Base-by-base conservation (phyloP, 1,140 invertebrate species). In the Drosophila sturtevanti region DNA sequence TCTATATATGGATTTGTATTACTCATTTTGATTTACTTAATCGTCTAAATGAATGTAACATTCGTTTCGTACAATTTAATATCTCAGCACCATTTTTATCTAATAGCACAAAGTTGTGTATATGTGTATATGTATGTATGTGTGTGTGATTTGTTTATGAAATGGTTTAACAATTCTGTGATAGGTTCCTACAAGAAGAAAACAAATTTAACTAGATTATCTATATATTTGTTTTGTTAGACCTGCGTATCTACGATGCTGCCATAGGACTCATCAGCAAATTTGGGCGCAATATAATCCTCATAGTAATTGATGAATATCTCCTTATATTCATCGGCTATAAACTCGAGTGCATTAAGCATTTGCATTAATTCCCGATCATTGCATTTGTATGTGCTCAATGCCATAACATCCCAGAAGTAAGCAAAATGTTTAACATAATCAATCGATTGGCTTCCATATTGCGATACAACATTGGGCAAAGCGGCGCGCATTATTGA, bases 261-360 rank as follows among this genome's bases (percentile, higher is more conserved):
- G 34, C 72, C 77, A 69, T 86, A 86, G 68, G 75, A 78, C 65
- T 86, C 77, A 61, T 86, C 81, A 27, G 74, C 77, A 65, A 80
- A 86, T 72, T 84, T 80, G 68, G 81, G 81, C 74, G 81, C 73
- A 74, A 86, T 86, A 65, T 77, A 84, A 62, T 86, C 80, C 60
- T 86, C 81, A 59, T 86, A 86, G 54, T 86, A 86, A 67, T 86
- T 86, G 52, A 86, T 86, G 70, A 86, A 86, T 55, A 86, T 84
- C 59, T 86, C 81, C 70, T 86, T 86, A 56, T 72, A 86, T 59
- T 86, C 81, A 59, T 86, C 81, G 34, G 81, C 72, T 14, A 86
- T 86, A 51, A 77, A 86, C 68, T 86, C 81, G 63, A 86, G 78
- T n/a, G 81, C 81, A 35, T 86, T 79, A 38, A 86, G 65, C 81